A percentile compares a stretch with the other conserved stretches of the same genome.
Evolutionary conservation across 2,888 invertebrate species (phyloP).

Genomic region (Scelioninae gen. 2): DNA sequence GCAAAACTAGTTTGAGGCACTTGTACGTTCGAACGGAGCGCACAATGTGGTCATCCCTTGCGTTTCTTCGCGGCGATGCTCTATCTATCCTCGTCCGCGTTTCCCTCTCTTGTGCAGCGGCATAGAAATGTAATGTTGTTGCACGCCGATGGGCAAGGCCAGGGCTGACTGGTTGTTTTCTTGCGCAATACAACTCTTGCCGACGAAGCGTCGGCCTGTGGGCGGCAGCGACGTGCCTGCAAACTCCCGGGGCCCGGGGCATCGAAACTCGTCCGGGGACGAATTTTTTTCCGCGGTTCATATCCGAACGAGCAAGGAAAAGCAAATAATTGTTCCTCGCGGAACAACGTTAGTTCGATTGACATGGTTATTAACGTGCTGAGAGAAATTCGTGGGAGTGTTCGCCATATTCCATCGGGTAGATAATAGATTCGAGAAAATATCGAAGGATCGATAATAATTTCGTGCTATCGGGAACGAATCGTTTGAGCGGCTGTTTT

Average conservation of each 20-base stretch:
- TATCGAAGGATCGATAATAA: too few species aligned
- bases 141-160: conserved; percentile 69
- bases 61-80: conserved; percentile 53
- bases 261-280: too few species aligned
- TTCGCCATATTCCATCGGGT: too few species aligned
- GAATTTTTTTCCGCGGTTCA: too few species aligned
- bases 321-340: too few species aligned
- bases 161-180: conserved; percentile 70
- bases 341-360: too few species aligned
- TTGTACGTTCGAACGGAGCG: conserved; percentile 46
- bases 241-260: conserved; percentile 1
- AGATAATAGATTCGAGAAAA: too few species aligned
- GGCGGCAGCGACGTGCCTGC: conserved; percentile 34
- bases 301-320: too few species aligned
- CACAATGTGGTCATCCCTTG: conserved; percentile 67
- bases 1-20: conserved; percentile 56
- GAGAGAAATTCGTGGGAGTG: too few species aligned
- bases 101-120: conserved; percentile 58
- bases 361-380: too few species aligned
- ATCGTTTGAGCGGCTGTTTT: too few species aligned
- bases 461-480: too few species aligned
- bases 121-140: conserved; percentile 61
- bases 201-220: conserved; percentile 47
- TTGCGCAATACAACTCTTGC: conserved; percentile 67
- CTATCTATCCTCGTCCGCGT: conserved; percentile 53